Evolutionary conservation across 2,888 invertebrate genomes (phyloP).

Genomic region (Suillia variegata): DNA sequence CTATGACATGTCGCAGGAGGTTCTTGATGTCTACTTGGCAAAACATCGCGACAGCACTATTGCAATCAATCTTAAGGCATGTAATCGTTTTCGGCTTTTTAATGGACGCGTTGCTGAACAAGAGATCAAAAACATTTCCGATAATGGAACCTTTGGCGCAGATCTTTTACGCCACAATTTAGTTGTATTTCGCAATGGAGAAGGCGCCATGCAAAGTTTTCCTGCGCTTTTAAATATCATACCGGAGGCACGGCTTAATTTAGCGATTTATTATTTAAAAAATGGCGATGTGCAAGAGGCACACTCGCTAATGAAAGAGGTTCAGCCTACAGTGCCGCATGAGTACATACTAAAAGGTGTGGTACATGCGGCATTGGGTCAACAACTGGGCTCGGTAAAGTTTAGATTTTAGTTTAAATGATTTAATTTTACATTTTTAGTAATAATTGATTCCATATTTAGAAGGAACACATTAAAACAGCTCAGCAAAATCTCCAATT

Average conservation of each 20-base stretch:
- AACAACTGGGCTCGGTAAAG: constrained; percentile 84
- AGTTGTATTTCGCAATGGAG: constrained; percentile 92
- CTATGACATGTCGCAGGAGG: constrained; percentile 97
- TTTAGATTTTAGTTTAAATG: constrained; percentile 3
- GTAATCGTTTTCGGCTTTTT: constrained; percentile 78
- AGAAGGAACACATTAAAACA: constrained; percentile 92
- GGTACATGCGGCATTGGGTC: constrained; percentile 91
- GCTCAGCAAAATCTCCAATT: constrained; percentile 96
- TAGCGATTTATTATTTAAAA: constrained; percentile 91
- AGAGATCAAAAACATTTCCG: constrained; percentile 82
- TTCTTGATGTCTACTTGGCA: constrained; percentile 90
- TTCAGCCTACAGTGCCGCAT: constrained; percentile 91
- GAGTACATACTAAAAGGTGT: constrained; percentile 97
- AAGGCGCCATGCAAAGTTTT: constrained; percentile 87
- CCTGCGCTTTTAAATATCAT: constrained; percentile 93
- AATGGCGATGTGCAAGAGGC: constrained; percentile 90
- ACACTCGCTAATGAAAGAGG: constrained; percentile 83
- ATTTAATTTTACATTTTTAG: background rate
- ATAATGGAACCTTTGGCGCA: constrained; percentile 80
- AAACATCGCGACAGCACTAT: constrained; percentile 92
- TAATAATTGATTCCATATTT: constrained; percentile 39
- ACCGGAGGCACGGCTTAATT: constrained; percentile 93
- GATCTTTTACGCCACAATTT: constrained; percentile 94
- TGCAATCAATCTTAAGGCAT: constrained; percentile 90
- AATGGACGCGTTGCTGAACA: constrained; percentile 94